phyloP scores from a whole-genome alignment of 2,113 vertebrate species.

The Spizaetus ornatus region DNA sequence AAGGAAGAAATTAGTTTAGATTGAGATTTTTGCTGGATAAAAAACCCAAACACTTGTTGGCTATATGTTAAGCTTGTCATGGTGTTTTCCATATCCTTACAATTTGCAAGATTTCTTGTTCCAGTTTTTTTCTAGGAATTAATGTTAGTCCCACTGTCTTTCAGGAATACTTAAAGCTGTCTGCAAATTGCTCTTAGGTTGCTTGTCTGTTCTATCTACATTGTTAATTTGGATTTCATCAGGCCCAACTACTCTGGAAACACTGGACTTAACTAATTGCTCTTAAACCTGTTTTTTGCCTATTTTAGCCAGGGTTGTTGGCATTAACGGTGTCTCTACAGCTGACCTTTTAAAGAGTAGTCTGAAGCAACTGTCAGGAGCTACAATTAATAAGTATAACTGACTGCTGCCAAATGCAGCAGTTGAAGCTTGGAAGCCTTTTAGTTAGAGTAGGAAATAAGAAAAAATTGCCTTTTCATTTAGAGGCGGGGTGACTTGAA shows the following conservation, averaged over 20 bases:
- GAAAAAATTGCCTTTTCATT: neutral
- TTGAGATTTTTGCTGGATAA: neutral
- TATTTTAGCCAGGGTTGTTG: neutral
- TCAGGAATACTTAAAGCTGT: neutral
- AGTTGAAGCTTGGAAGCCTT: neutral
- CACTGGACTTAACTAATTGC: neutral
- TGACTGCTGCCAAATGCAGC: neutral
- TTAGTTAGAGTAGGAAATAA: neutral
- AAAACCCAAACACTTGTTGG: neutral
- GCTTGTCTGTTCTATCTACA: neutral
- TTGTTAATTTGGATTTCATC: neutral
- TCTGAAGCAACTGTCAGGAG: neutral
- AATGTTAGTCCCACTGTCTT: neutral
- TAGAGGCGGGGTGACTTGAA: neutral
- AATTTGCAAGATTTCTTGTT: neutral
- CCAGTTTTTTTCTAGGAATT: neutral
- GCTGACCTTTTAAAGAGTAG: neutral
- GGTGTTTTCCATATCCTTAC: neutral
- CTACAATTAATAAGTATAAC: neutral
- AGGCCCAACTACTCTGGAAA: neutral
- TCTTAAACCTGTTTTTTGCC: neutral
- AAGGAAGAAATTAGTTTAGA: neutral
- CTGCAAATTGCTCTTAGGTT: neutral
- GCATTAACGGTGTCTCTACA: neutral
- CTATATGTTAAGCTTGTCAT: neutral